phyloP scores from a whole-genome alignment of 2,113 vertebrate genomes.

The Ploceus nigricollis region DNA sequence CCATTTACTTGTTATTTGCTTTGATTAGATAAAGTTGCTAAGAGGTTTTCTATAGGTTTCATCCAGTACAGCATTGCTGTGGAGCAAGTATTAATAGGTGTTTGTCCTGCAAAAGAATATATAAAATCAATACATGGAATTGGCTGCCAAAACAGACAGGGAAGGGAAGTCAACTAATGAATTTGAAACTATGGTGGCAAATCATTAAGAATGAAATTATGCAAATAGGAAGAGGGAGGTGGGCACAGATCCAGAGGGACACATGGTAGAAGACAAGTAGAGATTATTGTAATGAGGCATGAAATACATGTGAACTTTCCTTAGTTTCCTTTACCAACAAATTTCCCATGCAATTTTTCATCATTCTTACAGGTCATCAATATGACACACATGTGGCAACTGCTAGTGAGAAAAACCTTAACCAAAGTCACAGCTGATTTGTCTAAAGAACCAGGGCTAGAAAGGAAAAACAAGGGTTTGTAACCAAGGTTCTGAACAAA shows the following conservation, averaged over 20 bases:
- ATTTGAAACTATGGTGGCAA: background rate
- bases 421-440: background rate
- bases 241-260: conserved; percentile 35
- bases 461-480: background rate
- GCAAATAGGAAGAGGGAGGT: conserved; percentile 17
- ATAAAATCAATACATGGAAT: background rate
- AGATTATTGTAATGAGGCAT: conserved; percentile 53
- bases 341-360: conserved; percentile 41
- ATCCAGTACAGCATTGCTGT: background rate
- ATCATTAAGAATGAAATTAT: conserved; percentile 46
- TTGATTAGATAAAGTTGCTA: background rate
- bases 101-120: background rate
- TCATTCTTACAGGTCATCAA: conserved; percentile 42
- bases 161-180: background rate
- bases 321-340: background rate
- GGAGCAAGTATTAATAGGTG: background rate
- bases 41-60: background rate
- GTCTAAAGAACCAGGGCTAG: background rate
- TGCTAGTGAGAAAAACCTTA: background rate
- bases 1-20: background rate
- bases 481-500: background rate
- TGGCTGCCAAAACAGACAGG: background rate
- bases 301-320: conserved; percentile 43
- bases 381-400: background rate
- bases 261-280: conserved; percentile 38